Evolutionary conservation across 1,140 invertebrate species (phyloP).

Genomic region (Bilobella aurantiaca): DNA sequence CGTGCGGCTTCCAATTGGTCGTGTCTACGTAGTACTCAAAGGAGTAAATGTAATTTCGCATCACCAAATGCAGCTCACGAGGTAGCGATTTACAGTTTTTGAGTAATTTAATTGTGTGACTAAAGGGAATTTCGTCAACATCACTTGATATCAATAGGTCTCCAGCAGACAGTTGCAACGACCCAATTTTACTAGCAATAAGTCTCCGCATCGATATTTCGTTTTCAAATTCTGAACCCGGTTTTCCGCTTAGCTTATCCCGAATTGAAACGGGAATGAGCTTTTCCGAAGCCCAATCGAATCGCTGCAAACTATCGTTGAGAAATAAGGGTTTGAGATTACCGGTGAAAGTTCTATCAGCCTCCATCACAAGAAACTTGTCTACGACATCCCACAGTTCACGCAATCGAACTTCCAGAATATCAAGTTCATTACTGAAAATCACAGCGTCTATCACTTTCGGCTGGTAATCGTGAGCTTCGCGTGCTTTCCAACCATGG

Average conservation of each 20-base stretch:
- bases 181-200: neutral
- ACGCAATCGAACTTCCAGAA: slow-evolving; percentile 22
- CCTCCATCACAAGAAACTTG: slow-evolving; percentile 23
- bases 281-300: slow-evolving; percentile 14
- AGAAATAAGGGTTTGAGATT: slow-evolving; percentile 14
- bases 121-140: slow-evolving; percentile 18
- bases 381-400: slow-evolving; percentile 31
- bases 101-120: slow-evolving; percentile 5
- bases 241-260: neutral
- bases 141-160: slow-evolving; percentile 9
- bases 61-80: slow-evolving; percentile 7
- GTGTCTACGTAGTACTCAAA: slow-evolving; percentile 14
- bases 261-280: neutral
- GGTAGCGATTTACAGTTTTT: slow-evolving; percentile 7
- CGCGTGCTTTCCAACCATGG: slow-evolving; percentile 5
- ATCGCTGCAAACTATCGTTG: slow-evolving; percentile 7
- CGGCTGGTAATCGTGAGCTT: neutral
- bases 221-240: slow-evolving; percentile 3
- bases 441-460: slow-evolving; percentile 26
- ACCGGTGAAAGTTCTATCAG: slow-evolving; percentile 25
- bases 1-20: slow-evolving; percentile 21
- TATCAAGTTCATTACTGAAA: slow-evolving; percentile 23
- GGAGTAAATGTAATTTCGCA: slow-evolving; percentile 18
- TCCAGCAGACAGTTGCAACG: neutral
- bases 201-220: slow-evolving; percentile 7